These are phyloP conservation scores for Tetrax tetrax DNA, from an alignment of 2,113 vertebrate species.

Conservation along the genomic window DNA sequence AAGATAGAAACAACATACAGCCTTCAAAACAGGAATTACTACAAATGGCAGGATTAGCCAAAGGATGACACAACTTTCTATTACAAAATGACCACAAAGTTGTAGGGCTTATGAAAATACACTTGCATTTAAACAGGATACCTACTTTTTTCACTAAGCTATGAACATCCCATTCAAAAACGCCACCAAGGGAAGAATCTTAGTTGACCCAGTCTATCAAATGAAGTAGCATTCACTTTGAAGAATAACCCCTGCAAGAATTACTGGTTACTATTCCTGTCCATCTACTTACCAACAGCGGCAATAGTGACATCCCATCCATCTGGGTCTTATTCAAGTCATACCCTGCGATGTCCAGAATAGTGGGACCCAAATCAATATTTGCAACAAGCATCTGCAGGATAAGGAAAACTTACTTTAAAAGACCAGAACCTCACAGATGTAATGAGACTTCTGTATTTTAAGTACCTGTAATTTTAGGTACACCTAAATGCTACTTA, in stretches of 20 bases:
- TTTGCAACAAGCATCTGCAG: slow-evolving; percentile 90
- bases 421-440: neutral
- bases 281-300: slow-evolving; percentile 82
- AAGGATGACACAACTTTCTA: neutral
- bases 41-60: neutral
- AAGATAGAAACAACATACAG: neutral
- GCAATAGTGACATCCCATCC: slow-evolving; percentile 93
- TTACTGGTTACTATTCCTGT: neutral
- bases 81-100: neutral
- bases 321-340: slow-evolving; percentile 90
- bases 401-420: neutral
- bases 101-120: neutral
- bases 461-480: neutral
- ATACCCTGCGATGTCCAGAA: slow-evolving; percentile 93
- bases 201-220: neutral
- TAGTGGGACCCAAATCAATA: slow-evolving; percentile 94
- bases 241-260: neutral
- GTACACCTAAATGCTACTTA: neutral
- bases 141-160: neutral
- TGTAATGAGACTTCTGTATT: neutral
- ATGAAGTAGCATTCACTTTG: neutral
- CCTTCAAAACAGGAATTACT: neutral
- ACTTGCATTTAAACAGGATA: neutral
- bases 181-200: neutral
- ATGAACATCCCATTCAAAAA: neutral